Conservation (phyloP, 2,113 vertebrate species). For the Recurvirostra avosetta region DNA sequence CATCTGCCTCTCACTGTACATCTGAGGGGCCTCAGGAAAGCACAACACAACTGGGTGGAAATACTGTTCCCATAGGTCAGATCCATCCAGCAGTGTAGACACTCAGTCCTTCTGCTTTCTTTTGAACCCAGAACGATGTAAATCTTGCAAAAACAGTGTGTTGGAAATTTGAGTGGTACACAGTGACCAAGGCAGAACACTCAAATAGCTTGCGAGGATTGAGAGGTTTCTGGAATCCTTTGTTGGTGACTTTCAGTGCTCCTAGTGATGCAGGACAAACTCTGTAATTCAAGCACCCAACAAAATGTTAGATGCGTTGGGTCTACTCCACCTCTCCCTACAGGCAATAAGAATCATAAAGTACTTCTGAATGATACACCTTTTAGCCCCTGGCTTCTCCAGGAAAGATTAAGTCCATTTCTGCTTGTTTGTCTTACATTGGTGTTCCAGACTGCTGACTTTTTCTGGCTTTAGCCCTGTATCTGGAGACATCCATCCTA, state of each 20-base stretch:
- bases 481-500: background rate
- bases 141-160: rapidly evolving
- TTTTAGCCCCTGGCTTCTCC: background rate
- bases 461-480: background rate
- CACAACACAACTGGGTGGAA: background rate
- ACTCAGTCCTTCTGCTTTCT: background rate
- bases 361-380: background rate
- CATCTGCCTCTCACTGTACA: background rate
- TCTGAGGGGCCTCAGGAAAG: background rate
- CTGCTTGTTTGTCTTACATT: background rate
- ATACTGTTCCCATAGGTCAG: background rate
- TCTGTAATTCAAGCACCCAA: background rate
- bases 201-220: rapidly evolving
- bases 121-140: rapidly evolving
- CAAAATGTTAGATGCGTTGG: background rate
- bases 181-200: background rate
- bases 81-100: background rate
- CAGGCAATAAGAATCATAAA: background rate
- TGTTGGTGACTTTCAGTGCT: background rate
- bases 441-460: background rate
- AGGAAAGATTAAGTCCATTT: background rate
- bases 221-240: background rate
- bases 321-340: background rate
- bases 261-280: background rate
- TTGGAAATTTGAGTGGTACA: background rate